Evolutionary conservation across 2,888 invertebrate species (phyloP), one percentile per base, ranked within the genome.

Genomic region (Erpobdella octoculata): DNA sequence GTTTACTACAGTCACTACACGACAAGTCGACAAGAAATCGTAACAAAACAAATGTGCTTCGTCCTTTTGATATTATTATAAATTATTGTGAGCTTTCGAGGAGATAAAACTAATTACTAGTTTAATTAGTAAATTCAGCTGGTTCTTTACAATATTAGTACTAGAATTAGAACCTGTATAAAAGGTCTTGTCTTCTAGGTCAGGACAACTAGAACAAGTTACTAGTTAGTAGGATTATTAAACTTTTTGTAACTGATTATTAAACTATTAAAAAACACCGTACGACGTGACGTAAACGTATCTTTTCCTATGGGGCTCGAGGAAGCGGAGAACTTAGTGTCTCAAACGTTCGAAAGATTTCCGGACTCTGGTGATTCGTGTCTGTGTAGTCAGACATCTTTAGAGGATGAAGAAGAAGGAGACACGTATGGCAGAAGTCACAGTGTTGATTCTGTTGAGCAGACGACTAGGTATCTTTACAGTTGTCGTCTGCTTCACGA

Each of bases 391-490:
- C 53, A 53, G 53, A 25, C 28, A 28, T 53, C 53, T 8, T 53
- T 53, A 53, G 53, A 53, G 21, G 53, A 53, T 53, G 41, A 41
- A 12, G 18, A 41, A 12, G 53, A 53, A 28, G 2, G 9, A 1
- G 28, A 6, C 53, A 53, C 21, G 21, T 28, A 21, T 53, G 21
- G 53, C n/a, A 21, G 21, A 25, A 25, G 53, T 9, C 53, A 53
- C 21, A 53, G 53, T 9, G 8, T 53, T 53, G 53, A 53, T 25
- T 25, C 21, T 9, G 8, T 53, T 21, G 53, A 53, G 12, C 18
- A 53, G 53, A 53, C 53, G 28, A 25, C 53, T 25, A 53, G 28
- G 53, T 53, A 28, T 53, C 21, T 53, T 53, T 53, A 53, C 53
- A 53, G 53, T 28, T 53, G 53, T 9, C 21, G 53, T 8, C 28